These are phyloP conservation scores for Anguilla rostrata DNA, from an alignment of 2,113 vertebrate species.

Conservation along the genomic window DNA sequence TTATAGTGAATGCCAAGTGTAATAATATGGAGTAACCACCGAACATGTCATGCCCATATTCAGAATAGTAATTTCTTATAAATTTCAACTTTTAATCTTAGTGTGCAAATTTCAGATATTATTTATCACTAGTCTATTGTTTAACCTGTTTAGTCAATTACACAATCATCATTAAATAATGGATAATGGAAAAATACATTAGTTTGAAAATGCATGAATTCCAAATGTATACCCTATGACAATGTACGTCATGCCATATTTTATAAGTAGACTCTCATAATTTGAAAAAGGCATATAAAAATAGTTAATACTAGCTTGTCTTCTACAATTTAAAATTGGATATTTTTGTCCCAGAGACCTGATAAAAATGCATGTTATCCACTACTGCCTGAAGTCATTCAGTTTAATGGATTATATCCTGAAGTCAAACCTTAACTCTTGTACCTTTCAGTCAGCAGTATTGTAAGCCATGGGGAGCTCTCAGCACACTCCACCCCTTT, in stretches of 20 bases:
- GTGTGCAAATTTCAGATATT: too few relatives aligned
- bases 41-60: not conserved
- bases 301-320: not conserved
- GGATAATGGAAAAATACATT: too few relatives aligned
- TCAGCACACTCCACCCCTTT: not conserved
- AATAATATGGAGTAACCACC: not conserved
- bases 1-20: not conserved
- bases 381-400: not conserved
- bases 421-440: not conserved
- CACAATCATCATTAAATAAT: too few relatives aligned
- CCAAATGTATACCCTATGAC: too few relatives aligned
- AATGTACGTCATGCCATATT: too few relatives aligned
- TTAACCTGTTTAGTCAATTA: too few relatives aligned
- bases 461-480: not conserved
- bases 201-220: too few relatives aligned
- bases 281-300: slow-evolving; percentile 12
- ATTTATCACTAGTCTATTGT: too few relatives aligned
- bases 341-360: not conserved
- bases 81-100: too few relatives aligned
- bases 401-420: not conserved
- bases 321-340: too few relatives aligned
- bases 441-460: not conserved
- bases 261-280: not conserved
- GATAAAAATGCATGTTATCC: not conserved
- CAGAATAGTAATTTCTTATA: not conserved